Percentiles rank a stretch among this genome's conserved stretches.
Evolutionary conservation across 2,888 invertebrate species (phyloP).

Genomic region (Euclidia mi): DNA sequence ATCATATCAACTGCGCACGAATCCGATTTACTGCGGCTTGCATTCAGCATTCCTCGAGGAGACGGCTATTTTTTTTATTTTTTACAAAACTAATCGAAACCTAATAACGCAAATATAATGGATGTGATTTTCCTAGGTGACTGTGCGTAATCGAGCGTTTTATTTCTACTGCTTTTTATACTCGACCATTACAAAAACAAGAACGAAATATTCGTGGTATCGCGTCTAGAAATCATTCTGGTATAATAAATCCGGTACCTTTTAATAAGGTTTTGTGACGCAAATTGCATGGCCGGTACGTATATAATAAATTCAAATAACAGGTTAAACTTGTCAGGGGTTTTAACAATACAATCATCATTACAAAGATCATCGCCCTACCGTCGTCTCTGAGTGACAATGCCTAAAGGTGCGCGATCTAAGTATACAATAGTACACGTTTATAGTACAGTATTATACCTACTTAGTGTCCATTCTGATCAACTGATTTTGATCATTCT

Average conservation of each 20-base stretch:
- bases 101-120: conserved; percentile 13
- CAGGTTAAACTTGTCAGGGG: conserved; percentile 62
- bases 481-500: conserved; percentile 72
- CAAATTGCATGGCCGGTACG: conserved; percentile 44
- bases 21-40: conserved; percentile 5
- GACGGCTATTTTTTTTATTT: background rate
- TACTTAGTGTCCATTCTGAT: conserved; percentile 74
- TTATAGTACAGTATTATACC: conserved; percentile 32
- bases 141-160: conserved; percentile 32
- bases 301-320: conserved; percentile 51
- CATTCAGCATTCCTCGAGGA: background rate
- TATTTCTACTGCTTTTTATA: conserved; percentile 33
- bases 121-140: conserved; percentile 16
- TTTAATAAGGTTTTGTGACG: conserved; percentile 38
- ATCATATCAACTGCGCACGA: conserved; percentile 10
- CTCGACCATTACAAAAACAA: conserved; percentile 31
- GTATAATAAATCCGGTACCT: conserved; percentile 37
- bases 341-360: conserved; percentile 62
- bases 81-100: conserved; percentile 8
- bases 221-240: conserved; percentile 37
- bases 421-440: conserved; percentile 34
- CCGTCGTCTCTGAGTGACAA: conserved; percentile 66
- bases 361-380: conserved; percentile 67
- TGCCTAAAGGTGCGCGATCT: conserved; percentile 55
- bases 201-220: conserved; percentile 36